phyloP scores from a whole-genome alignment of 1,140 invertebrate species.

The Drosophila tropicalis region DNA sequence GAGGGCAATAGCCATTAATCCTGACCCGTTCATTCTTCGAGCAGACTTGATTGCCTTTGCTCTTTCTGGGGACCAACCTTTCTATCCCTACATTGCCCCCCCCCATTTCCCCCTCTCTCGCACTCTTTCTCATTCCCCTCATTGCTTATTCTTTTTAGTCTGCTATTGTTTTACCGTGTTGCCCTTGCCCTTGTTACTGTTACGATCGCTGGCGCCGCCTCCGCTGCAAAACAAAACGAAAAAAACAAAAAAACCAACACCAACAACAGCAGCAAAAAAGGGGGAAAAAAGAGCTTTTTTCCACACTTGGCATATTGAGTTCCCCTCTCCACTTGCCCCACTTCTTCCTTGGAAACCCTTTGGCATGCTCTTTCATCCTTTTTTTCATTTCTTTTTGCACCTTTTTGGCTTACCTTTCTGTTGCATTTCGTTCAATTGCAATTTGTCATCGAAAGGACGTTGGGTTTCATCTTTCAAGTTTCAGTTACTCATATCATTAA shows the following conservation, averaged over 20 bases:
- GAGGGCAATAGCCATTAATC: constrained; percentile 25
- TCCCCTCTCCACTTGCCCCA: too few relatives aligned
- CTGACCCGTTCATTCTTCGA: constrained; percentile 25
- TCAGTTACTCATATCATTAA: too few relatives aligned
- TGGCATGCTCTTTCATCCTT: not conserved
- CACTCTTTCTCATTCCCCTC: not conserved
- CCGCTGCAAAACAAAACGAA: constrained; percentile 10
- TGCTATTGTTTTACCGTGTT: constrained; percentile 20
- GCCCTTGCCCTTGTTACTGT: constrained; percentile 41
- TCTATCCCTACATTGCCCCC: not conserved
- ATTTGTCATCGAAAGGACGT: not conserved
- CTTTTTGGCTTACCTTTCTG: too few relatives aligned
- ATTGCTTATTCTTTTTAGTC: constrained; percentile 1
- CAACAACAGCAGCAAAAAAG: too few relatives aligned
- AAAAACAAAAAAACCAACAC: not conserved
- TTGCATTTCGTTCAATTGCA: too few relatives aligned
- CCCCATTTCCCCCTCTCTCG: not conserved
- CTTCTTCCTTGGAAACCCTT: too few relatives aligned
- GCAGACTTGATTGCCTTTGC: constrained; percentile 34
- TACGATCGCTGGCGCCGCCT: constrained; percentile 51
- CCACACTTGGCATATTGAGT: too few relatives aligned
- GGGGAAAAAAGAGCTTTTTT: not conserved
- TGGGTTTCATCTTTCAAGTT: too few relatives aligned
- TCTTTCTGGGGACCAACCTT: constrained; percentile 5
- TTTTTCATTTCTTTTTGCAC: constrained; percentile 2